Conservation (phyloP, 2,888 invertebrate genomes). For the Horisme vitalbata region DNA sequence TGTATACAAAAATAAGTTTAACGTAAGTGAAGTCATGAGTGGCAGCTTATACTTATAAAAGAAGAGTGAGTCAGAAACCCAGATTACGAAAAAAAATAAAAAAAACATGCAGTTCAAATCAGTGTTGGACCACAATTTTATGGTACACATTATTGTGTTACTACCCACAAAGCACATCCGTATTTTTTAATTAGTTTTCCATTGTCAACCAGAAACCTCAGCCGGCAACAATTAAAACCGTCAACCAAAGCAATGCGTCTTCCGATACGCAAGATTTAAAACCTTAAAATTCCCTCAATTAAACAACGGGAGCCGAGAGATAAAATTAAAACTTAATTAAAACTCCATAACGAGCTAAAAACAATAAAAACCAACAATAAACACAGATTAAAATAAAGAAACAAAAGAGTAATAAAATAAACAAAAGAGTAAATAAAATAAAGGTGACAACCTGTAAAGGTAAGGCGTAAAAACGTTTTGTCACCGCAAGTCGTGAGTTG, state of each 20-base stretch:
- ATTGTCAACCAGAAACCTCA: background rate
- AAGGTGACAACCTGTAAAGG: constrained; percentile 28
- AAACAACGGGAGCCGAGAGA: constrained; percentile 68
- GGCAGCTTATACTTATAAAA: too few species aligned
- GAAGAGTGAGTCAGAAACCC: too few species aligned
- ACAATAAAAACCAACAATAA: constrained; percentile 35
- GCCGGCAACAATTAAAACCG: constrained; percentile 43
- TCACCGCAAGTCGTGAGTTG: constrained; percentile 44
- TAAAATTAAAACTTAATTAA: constrained; percentile 81
- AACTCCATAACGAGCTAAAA: constrained; percentile 60
- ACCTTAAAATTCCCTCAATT: constrained; percentile 57
- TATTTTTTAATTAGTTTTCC: background rate
- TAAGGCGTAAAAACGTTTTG: constrained; percentile 66
- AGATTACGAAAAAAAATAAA: too few species aligned
- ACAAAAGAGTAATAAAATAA: constrained; percentile 29
- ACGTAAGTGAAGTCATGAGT: too few species aligned
- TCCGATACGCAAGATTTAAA: constrained; percentile 45
- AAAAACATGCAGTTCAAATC: too few species aligned
- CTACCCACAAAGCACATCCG: too few species aligned
- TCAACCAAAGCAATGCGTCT: constrained; percentile 52
- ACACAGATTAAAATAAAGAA: constrained; percentile 41
- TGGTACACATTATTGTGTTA: too few species aligned
- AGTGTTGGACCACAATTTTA: too few species aligned
- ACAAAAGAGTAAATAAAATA: constrained; percentile 26
- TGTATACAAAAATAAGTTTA: too few species aligned